Evolutionary conservation across 2,113 vertebrate species (phyloP), one percentile per base, ranked within the genome.

Genomic region (Dendropsophus ebraccatus): DNA sequence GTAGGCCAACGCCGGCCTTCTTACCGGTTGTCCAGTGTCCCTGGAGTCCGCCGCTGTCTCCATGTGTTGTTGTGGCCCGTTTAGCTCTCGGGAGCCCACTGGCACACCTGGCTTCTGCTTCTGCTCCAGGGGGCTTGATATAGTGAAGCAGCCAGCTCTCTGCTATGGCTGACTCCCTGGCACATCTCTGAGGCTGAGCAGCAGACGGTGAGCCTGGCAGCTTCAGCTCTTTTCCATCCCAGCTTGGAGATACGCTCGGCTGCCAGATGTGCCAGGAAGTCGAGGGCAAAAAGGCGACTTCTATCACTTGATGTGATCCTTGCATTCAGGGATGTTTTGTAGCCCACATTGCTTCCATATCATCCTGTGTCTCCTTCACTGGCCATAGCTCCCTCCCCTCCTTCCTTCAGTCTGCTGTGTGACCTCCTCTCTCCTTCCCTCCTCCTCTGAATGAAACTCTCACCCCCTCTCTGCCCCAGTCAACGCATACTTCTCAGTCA

Each of bases 21-120:
- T 86, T 81, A 86, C 84, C 84, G 54, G 49, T 79, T 80, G 62
- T 72, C 87, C 62, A 77, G 84, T 41, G 32, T 65, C 80, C 1
- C 35, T 47, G 76, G 65, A 30, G 23, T 7, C 19, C 62, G 65
- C 82, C 83, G 67, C n/a, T 81, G 84, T n/a, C 7, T 79, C 86
- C 88, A 28, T 78, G 82, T 13, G 12, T 78, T 19, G 67, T 5
- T 65, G 60, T 52, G 23, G 75, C 76, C 49, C 78, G 37, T 65
- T 7, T 49, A 30, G 35, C 60, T 60, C 75, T 87, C 35, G n/a
- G 35, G 13, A 1, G 1, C 82, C 83, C 83, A 41, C 62, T 76
- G 54, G 75, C 83, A 76, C 84, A 45, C 32, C 76, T 81, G 84
- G 75, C 50, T 70, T 37, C 35, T 62, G 75, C 50, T 70, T 37